Percentiles rank a stretch among this genome's conserved stretches.
phyloP scores from a whole-genome alignment of 2,113 vertebrate species.

The Epinephelus moara region DNA sequence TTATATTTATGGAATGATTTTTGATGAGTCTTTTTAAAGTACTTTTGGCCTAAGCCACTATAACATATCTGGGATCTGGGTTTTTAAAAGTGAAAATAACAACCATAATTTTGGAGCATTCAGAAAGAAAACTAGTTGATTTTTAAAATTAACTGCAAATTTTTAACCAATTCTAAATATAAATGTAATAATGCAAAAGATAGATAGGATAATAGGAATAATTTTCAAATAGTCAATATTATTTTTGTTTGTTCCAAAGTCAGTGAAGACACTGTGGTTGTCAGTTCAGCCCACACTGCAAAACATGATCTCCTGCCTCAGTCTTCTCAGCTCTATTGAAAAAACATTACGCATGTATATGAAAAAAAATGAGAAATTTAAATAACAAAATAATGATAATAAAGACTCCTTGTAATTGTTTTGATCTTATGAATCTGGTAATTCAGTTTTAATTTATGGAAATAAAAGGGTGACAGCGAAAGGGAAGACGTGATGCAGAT shows the following conservation, averaged over 20 bases:
- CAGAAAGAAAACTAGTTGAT: not conserved
- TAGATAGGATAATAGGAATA: not conserved
- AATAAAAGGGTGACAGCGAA: conserved; percentile 33
- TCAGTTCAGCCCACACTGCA: not conserved
- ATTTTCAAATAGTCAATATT: not conserved
- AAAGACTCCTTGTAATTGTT: conserved; percentile 65
- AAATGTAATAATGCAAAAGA: not conserved
- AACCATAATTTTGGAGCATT: not conserved
- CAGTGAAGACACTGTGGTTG: not conserved
- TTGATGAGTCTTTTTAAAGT: not conserved
- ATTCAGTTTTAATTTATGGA: conserved; percentile 53
- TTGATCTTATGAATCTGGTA: conserved; percentile 57
- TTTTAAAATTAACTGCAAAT: not conserved
- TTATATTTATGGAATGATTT: not conserved
- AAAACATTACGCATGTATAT: not conserved
- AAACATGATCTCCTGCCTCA: not conserved
- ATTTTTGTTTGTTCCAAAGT: not conserved
- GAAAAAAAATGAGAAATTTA: not conserved
- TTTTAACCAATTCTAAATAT: not conserved
- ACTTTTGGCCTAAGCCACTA: not conserved
- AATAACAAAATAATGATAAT: conserved; percentile 10
- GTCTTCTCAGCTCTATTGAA: not conserved
- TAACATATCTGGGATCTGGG: not conserved
- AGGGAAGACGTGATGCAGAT: conserved; percentile 55
- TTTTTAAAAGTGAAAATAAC: not conserved